These are phyloP conservation scores for Coptotermes formosanus DNA, from an alignment of 1,140 invertebrate genomes.

Conservation along the genomic window DNA sequence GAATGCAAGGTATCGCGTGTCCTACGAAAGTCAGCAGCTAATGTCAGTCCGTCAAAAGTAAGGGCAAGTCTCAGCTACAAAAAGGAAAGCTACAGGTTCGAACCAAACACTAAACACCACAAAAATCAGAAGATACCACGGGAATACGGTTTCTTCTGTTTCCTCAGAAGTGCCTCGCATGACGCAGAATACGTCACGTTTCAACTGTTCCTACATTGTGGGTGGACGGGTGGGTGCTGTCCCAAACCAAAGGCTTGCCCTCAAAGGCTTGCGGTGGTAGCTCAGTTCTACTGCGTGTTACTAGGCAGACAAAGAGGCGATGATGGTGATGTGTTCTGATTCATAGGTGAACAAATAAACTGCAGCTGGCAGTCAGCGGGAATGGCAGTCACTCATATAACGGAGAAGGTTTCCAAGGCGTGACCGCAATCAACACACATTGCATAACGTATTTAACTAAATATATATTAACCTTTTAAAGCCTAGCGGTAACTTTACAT, in stretches of 20 bases:
- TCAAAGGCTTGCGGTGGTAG: constrained; percentile 21
- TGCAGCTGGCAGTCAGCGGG: neutral
- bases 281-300: constrained; percentile 36
- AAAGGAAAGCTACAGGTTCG: no score
- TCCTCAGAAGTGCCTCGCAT: no score
- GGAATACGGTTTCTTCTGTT: no score
- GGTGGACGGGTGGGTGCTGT: constrained; percentile 26
- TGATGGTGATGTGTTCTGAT: neutral
- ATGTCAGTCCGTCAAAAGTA: no score
- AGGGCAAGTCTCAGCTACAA: no score
- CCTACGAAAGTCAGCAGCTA: no score
- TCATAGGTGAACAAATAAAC: neutral
- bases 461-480: no score
- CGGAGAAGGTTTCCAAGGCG: neutral
- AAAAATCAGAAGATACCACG: no score
- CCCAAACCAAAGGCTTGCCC: constrained; percentile 28
- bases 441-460: neutral
- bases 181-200: neutral
- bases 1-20: no score
- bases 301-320: constrained; percentile 34
- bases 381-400: no score
- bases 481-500: no score
- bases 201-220: neutral
- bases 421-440: neutral
- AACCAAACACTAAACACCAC: no score